Evolutionary conservation across 2,797 vertebrate genomes (phyloP).

Genomic region (Xenentodon cancila): DNA sequence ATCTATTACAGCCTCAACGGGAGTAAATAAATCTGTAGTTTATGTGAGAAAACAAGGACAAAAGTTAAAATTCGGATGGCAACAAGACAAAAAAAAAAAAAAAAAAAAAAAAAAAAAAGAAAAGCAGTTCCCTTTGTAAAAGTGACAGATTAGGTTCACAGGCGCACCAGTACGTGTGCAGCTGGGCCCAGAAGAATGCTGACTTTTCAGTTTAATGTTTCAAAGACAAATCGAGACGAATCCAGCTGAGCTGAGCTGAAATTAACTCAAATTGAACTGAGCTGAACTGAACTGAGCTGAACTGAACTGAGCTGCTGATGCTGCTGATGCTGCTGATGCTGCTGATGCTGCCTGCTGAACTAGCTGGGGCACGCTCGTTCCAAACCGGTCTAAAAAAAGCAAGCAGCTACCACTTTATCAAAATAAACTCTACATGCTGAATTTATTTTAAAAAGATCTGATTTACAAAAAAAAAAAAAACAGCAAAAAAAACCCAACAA

Average conservation of each 20-base stretch:
- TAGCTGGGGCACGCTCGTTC: constrained; percentile 4
- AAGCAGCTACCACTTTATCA: constrained; percentile 18
- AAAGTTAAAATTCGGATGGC: too few species aligned
- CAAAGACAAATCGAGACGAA: constrained; percentile 47
- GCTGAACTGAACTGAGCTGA: too few species aligned
- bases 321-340: too few species aligned
- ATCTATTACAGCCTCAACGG: too few species aligned
- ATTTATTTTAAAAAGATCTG: background rate
- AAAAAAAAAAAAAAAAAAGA: too few species aligned
- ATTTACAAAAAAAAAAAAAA: background rate
- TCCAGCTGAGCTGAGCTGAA: constrained; percentile 19
- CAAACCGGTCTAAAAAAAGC: constrained; percentile 11
- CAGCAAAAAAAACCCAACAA: background rate
- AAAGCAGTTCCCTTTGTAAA: constrained; percentile 39
- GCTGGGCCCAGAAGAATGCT: constrained; percentile 30
- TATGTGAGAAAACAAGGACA: too few species aligned
- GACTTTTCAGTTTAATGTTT: constrained; percentile 20
- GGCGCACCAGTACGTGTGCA: constrained; percentile 1
- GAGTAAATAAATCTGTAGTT: too few species aligned
- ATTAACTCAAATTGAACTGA: too few species aligned
- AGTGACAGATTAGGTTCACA: background rate
- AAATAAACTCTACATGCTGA: constrained; percentile 17
- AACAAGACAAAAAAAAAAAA: too few species aligned
- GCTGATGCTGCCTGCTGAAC: constrained; percentile 34
- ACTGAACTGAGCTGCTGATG: constrained; percentile 42